Conservation (phyloP, 2,797 vertebrate species). For the Synaphobranchus kaupii region DNA sequence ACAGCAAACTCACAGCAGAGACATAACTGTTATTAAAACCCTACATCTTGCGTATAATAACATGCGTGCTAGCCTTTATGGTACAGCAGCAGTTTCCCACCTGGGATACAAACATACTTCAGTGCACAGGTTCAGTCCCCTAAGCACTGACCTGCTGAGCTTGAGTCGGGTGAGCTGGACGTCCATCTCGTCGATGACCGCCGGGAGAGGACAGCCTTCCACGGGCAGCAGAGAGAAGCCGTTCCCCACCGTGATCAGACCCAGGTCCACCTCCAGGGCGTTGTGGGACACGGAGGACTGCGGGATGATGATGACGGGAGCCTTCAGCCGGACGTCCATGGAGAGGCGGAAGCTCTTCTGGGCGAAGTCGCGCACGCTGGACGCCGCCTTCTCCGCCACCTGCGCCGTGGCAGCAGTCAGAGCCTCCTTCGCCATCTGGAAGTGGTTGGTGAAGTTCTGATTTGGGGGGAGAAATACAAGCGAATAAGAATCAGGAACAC, state of each 20-base stretch:
- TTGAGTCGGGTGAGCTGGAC: conserved; percentile 87
- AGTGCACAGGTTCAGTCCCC: background rate
- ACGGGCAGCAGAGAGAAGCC: conserved; percentile 72
- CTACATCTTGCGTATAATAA: background rate
- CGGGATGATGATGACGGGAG: conserved; percentile 89
- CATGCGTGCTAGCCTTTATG: background rate
- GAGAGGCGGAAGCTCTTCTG: conserved; percentile 88
- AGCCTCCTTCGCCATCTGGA: conserved; percentile 85
- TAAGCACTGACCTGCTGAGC: conserved; percentile 79
- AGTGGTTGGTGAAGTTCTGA: conserved; percentile 82
- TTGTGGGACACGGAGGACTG: conserved; percentile 84
- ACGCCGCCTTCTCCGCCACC: conserved; percentile 90
- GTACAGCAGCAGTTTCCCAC: background rate
- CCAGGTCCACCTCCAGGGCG: conserved; percentile 87
- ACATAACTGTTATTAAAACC: background rate
- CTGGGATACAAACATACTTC: background rate
- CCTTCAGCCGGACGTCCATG: conserved; percentile 85
- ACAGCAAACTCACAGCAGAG: background rate
- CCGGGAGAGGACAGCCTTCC: conserved; percentile 76
- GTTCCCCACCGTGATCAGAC: conserved; percentile 84
- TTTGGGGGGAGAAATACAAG: background rate
- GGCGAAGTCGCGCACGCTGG: conserved; percentile 85
- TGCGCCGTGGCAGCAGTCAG: conserved; percentile 86
- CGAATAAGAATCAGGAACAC: background rate
- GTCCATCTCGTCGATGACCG: conserved; percentile 84